Conservation (phyloP, 2,888 invertebrate genomes). For the Netelia inedita region DNA sequence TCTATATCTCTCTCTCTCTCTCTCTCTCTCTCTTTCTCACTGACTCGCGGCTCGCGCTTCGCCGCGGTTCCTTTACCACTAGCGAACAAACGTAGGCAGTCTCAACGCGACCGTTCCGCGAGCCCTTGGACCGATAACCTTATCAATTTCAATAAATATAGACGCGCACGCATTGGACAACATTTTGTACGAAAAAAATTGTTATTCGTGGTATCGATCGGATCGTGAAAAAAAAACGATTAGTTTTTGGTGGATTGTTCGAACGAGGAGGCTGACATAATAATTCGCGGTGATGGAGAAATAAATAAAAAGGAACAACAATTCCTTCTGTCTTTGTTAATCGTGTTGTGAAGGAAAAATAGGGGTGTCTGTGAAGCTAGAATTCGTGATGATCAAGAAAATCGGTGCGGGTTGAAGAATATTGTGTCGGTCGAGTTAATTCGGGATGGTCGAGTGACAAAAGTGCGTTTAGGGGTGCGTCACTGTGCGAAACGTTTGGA, state of each 20-base stretch:
- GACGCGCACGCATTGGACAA: background rate
- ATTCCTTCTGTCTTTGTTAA: too few species aligned
- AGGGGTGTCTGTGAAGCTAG: background rate
- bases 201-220: background rate
- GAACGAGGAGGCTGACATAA: background rate
- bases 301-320: too few species aligned
- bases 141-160: conserved; percentile 56
- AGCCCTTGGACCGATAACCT: conserved; percentile 71
- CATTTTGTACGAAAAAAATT: background rate
- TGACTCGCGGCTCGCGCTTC: conserved; percentile 44
- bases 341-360: background rate
- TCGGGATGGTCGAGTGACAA: background rate
- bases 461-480: background rate
- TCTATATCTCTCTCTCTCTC: conserved; percentile 35
- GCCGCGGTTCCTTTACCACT: conserved; percentile 77
- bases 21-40: conserved; percentile 35
- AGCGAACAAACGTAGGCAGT: conserved; percentile 83
- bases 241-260: background rate
- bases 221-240: background rate
- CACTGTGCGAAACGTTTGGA: background rate
- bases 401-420: background rate
- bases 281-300: background rate
- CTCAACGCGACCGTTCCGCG: conserved; percentile 83
- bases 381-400: background rate
- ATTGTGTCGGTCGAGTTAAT: background rate